phyloP scores from a whole-genome alignment of 2,888 invertebrate genomes.

The Flexamia atlantica region DNA sequence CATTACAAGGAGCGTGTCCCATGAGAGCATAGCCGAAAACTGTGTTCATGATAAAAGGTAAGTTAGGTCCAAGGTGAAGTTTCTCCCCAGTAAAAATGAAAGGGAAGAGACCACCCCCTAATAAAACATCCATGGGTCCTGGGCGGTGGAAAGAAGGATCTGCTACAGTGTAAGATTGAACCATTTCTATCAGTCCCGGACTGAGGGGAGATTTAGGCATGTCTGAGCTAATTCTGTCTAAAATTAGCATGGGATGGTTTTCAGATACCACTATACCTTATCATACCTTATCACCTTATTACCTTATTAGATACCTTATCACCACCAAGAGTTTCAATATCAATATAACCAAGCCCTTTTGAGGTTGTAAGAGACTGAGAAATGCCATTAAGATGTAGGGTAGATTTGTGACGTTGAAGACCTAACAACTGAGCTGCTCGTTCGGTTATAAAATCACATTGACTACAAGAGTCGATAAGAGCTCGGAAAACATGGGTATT shows the following conservation, averaged over 20 bases:
- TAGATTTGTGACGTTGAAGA: not conserved
- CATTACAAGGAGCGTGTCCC: too few relatives aligned
- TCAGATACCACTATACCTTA: too few relatives aligned
- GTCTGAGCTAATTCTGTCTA: not conserved
- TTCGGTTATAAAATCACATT: constrained; percentile 26
- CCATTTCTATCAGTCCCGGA: not conserved
- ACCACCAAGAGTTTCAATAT: not conserved
- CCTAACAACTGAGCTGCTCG: constrained; percentile 7
- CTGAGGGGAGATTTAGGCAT: not conserved
- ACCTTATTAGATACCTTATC: too few relatives aligned
- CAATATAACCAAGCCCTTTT: not conserved
- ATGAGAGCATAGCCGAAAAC: constrained; percentile 4
- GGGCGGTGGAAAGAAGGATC: constrained; percentile 16
- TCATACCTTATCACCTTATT: too few relatives aligned
- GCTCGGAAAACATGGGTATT: constrained; percentile 15
- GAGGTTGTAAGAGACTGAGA: not conserved
- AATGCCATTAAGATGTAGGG: not conserved
- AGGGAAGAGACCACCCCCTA: not conserved
- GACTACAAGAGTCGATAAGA: not conserved
- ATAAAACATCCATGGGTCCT: not conserved
- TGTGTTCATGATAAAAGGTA: constrained; percentile 14
- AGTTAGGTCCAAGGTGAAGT: not conserved
- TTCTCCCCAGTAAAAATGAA: not conserved
- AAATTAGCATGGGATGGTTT: not conserved
- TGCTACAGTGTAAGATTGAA: not conserved